These are phyloP conservation scores for Rotaria macrura DNA, from an alignment of 2,888 invertebrate species.

Conservation along the genomic window DNA sequence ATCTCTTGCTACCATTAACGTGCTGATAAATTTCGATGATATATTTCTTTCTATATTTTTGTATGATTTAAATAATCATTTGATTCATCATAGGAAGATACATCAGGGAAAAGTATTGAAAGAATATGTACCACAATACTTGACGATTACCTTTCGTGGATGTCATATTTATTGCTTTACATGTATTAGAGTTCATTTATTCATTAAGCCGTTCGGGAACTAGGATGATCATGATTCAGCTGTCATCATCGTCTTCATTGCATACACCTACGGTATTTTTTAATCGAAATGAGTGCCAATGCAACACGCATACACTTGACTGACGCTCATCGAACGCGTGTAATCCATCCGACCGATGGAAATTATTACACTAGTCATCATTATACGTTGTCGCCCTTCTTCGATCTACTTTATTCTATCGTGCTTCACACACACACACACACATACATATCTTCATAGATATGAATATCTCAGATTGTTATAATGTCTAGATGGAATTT, in stretches of 20 bases:
- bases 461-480: background rate
- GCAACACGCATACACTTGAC: background rate
- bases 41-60: background rate
- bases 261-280: background rate
- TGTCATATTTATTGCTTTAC: background rate
- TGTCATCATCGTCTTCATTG: background rate
- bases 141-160: background rate
- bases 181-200: background rate
- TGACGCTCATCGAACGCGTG: background rate
- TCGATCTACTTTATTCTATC: background rate
- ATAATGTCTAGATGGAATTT: background rate
- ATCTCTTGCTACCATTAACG: too few species aligned
- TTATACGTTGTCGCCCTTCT: background rate
- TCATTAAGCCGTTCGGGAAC: background rate
- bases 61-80: background rate
- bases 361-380: background rate
- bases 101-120: background rate
- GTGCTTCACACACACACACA: background rate
- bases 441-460: background rate
- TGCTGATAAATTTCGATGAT: background rate
- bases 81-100: background rate
- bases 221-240: background rate
- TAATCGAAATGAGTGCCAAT: background rate
- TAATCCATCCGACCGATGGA: background rate
- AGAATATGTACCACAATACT: background rate